phyloP scores from a whole-genome alignment of 1,140 invertebrate species.

The silkworm (Bombyx mori) region DNA sequence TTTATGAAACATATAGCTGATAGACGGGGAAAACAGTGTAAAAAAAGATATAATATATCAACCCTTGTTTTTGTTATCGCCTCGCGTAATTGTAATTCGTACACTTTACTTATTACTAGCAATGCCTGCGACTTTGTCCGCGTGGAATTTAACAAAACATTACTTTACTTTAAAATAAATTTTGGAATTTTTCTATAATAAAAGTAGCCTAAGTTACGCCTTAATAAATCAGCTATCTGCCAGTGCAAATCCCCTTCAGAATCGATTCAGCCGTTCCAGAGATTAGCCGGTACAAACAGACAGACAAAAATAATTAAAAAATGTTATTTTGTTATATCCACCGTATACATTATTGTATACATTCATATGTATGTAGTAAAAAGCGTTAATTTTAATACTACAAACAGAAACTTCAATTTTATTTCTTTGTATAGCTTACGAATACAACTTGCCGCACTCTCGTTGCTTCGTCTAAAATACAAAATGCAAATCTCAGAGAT shows the following conservation, averaged over 20 bases:
- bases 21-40: no score
- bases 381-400: neutral
- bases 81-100: no score
- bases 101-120: no score
- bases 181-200: neutral
- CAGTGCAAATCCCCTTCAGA: neutral
- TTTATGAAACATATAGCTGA: no score
- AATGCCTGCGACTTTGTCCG: no score
- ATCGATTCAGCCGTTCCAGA: neutral
- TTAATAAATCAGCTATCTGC: neutral
- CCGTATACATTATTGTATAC: neutral
- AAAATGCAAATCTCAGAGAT: no score
- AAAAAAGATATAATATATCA: no score
- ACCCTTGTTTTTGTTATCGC: no score
- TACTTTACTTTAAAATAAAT: neutral
- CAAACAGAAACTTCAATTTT: neutral
- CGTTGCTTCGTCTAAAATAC: no score
- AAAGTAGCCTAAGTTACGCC: neutral
- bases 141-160: no score
- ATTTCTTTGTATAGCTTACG: neutral
- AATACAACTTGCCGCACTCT: neutral
- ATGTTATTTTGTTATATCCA: neutral
- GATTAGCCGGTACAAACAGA: neutral
- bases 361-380: neutral
- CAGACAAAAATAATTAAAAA: neutral